Conservation (phyloP, 2,113 vertebrate genomes). For the Gallinago jamesoni region DNA sequence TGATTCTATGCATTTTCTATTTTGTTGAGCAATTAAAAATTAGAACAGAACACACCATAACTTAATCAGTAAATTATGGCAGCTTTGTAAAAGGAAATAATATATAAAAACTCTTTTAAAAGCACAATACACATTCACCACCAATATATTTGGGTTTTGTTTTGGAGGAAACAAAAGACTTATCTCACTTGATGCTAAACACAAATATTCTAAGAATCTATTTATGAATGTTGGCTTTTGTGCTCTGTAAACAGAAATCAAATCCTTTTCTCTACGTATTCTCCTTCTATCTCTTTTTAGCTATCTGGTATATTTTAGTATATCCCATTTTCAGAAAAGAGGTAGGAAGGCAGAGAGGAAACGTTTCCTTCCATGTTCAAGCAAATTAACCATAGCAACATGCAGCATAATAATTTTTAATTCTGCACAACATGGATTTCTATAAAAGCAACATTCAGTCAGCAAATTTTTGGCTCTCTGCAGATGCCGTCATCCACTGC, state of each 20-base stretch:
- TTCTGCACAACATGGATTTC: neutral
- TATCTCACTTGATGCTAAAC: neutral
- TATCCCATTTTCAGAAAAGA: neutral
- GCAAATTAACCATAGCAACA: neutral
- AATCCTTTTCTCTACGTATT: neutral
- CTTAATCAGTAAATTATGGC: neutral
- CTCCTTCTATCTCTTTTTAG: neutral
- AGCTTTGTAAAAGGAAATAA: neutral
- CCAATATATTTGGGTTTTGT: neutral
- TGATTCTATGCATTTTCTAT: neutral
- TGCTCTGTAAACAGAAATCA: neutral
- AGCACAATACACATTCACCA: neutral
- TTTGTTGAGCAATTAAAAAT: neutral
- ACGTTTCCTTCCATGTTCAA: neutral
- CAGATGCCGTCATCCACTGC: neutral
- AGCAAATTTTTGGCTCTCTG: neutral
- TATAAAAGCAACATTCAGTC: constrained; percentile 3
- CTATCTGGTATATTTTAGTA: neutral
- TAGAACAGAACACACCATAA: neutral
- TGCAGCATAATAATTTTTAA: neutral
- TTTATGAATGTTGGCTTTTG: neutral
- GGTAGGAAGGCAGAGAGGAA: neutral
- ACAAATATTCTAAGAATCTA: neutral
- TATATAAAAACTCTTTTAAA: neutral
- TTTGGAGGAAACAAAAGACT: neutral